Percentiles rank a stretch among this genome's conserved stretches.
phyloP scores from a whole-genome alignment of 2,797 vertebrate species.

The Cossypha polioptera region DNA sequence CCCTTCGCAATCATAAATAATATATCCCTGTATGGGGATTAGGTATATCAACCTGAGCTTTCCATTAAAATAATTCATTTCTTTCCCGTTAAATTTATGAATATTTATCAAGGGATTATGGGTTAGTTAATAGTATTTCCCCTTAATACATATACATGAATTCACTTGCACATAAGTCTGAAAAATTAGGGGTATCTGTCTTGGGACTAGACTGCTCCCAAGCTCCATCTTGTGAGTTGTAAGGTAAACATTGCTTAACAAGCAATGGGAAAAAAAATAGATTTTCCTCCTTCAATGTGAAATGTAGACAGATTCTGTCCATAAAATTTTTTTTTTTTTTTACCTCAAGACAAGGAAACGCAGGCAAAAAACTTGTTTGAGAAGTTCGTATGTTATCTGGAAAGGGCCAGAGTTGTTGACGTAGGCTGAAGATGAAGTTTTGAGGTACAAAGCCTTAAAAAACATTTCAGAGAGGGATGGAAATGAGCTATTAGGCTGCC shows the following conservation, averaged over 20 bases:
- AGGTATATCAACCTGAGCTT: background rate
- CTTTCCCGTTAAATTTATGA: background rate
- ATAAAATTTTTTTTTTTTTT: background rate
- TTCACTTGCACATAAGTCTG: background rate
- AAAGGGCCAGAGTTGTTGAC: background rate
- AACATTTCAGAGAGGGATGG: background rate
- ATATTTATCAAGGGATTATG: conserved; percentile 14
- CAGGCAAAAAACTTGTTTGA: background rate
- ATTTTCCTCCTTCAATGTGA: background rate
- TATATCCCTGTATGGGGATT: background rate
- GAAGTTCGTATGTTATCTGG: background rate
- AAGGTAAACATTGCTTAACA: conserved; percentile 11
- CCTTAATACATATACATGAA: background rate
- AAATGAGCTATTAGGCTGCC: background rate
- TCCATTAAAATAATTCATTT: background rate
- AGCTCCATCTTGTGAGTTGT: background rate
- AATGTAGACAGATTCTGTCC: background rate
- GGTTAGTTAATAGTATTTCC: background rate
- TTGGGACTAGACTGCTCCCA: background rate
- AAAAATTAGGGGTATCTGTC: background rate
- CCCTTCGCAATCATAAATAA: background rate
- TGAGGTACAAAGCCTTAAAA: background rate
- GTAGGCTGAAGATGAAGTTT: background rate
- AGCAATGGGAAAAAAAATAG: background rate
- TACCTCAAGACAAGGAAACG: background rate